Evolutionary conservation across 2,113 vertebrate species (phyloP), one percentile per base, ranked within the genome.

Genomic region (Toxostoma redivivum): DNA sequence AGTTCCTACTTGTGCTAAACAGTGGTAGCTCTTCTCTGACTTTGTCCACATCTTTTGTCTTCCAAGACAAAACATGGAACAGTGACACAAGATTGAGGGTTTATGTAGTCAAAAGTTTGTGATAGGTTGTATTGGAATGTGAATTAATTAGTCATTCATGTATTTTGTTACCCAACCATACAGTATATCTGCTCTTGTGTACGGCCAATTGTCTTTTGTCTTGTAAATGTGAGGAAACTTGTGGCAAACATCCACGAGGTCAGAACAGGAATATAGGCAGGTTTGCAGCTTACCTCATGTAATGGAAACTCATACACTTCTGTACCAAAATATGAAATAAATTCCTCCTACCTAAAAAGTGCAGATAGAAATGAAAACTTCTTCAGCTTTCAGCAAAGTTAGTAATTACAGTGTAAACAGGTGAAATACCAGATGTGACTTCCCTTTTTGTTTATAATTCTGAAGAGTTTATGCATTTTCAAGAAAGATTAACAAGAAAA

Each of bases 401-500:
- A 78, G 44, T 64, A 81, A 90, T 86, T 92, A n/a, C 11, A 95
- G 86, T 84, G 71, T 96, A 96, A 98, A 91, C 90, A 97, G 94
- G 96, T 96, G 91, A 96, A 97, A 96, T 92, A 95, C 90, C 95
- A 93, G 74, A 90, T 56, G 82, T 94, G 93, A 71, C 92, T 95
- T 93, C 22, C 74, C 73, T 94, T 93, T 71, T 92, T 92, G 88
- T 83, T 96, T 92, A 69, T 95, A 90, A 80, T 97, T 97, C 92
- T 96, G 64, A 96, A 94, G 83, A 95, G 93, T 96, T 94, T 97
- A 91, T 28, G 56, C 48, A 71, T 95, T 98, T 97, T 88, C 88
- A 81, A 85, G 92, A 95, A 96, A 97, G 92, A 95, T 93, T 97
- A 97, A 95, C 89, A 91, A 78, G 95, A 95, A 96, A 97, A 94